phyloP scores from a whole-genome alignment of 2,888 invertebrate species.

The Diabrotica balteata region DNA sequence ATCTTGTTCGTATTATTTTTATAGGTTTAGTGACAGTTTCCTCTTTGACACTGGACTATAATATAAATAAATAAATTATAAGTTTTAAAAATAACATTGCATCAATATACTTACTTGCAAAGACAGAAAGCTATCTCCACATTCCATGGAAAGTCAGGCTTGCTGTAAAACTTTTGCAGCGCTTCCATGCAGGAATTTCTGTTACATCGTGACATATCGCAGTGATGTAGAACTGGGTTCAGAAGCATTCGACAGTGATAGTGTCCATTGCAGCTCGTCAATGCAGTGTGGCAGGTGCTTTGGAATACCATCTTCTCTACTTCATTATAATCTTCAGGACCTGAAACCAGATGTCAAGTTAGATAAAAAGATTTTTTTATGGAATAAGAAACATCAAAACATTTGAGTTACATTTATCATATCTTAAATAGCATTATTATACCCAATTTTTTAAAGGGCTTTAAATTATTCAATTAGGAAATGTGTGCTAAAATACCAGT shows the following conservation, averaged over 20 bases:
- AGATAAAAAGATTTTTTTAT: not conserved
- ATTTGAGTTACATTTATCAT: not conserved
- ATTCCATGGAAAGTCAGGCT: slow-evolving; percentile 80
- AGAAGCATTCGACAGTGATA: slow-evolving; percentile 79
- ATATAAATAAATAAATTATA: no score
- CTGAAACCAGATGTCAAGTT: slow-evolving; percentile 44
- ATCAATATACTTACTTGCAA: slow-evolving; percentile 70
- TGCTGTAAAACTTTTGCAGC: slow-evolving; percentile 84
- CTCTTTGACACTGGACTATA: not conserved
- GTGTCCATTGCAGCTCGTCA: slow-evolving; percentile 83
- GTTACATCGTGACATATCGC: slow-evolving; percentile 79
- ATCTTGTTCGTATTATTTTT: no score
- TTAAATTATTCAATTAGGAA: not conserved
- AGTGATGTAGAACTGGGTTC: slow-evolving; percentile 85
- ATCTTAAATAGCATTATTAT: not conserved
- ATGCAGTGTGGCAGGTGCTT: slow-evolving; percentile 87
- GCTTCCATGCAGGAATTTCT: slow-evolving; percentile 89
- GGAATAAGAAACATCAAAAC: not conserved
- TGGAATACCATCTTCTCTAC: slow-evolving; percentile 61
- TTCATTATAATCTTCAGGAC: slow-evolving; percentile 63
- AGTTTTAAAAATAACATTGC: no score
- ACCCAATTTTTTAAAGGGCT: not conserved
- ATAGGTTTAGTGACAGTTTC: not conserved
- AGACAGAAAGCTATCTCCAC: slow-evolving; percentile 91
- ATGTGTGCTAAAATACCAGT: no score